These are phyloP conservation scores for Tyrannus savana DNA, from an alignment of 2,113 vertebrate genomes.

Conservation along the genomic window DNA sequence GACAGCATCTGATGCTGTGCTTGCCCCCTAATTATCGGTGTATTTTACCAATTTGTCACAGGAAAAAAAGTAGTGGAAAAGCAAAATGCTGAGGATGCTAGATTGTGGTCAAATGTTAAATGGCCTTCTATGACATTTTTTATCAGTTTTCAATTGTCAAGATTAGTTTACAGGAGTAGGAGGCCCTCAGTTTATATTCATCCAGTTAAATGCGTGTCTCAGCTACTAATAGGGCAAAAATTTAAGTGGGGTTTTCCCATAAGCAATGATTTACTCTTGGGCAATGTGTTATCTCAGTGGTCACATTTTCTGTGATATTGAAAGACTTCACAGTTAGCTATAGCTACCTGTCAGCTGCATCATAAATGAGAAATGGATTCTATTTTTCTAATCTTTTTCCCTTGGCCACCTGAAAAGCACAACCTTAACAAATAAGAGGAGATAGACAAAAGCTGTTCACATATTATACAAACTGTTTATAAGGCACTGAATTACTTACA, in stretches of 20 bases:
- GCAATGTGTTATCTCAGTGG: not conserved
- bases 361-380: not conserved
- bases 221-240: not conserved
- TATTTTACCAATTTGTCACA: not conserved
- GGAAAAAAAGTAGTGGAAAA: not conserved
- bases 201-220: not conserved
- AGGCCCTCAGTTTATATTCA: not conserved
- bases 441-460: not conserved
- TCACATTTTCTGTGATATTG: not conserved
- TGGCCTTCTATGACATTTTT: not conserved
- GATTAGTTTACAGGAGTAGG: not conserved
- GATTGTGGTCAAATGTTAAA: not conserved
- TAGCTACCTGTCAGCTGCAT: not conserved
- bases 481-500: constrained; percentile 12
- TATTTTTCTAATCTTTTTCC: not conserved
- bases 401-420: not conserved
- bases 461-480: not conserved
- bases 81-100: not conserved
- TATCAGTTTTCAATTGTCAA: not conserved
- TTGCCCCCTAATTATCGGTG: not conserved
- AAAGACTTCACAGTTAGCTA: not conserved
- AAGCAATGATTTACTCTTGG: not conserved
- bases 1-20: not conserved
- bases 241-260: not conserved
- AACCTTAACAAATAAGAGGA: not conserved